phyloP scores from a whole-genome alignment of 2,113 vertebrate species.

The Oxygymnocypris stewartii region DNA sequence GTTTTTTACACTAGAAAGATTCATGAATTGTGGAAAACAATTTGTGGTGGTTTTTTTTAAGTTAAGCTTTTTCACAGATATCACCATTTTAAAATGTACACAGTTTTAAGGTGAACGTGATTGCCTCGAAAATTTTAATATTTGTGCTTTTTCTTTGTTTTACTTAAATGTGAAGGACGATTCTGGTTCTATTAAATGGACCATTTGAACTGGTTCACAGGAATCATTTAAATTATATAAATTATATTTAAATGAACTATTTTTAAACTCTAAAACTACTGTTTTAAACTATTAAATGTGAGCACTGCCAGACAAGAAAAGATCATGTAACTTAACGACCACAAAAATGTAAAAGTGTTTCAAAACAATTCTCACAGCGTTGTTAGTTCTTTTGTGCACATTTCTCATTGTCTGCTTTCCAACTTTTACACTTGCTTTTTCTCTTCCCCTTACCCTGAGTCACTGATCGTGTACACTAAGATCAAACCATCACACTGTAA shows the following conservation, averaged over 20 bases:
- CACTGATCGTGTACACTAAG: neutral
- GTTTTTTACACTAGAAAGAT: no score
- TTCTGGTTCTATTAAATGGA: neutral
- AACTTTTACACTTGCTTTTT: neutral
- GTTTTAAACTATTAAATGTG: neutral
- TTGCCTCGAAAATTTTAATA: neutral
- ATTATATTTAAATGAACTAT: no score
- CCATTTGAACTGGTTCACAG: neutral
- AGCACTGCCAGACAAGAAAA: neutral
- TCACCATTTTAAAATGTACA: no score
- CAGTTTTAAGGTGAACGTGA: no score
- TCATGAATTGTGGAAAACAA: no score
- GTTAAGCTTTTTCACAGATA: no score
- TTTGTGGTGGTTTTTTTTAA: no score
- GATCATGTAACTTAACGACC: neutral
- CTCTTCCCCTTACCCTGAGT: neutral
- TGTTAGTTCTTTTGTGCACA: neutral
- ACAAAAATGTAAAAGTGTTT: neutral
- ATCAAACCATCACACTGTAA: neutral
- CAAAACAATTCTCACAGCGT: neutral
- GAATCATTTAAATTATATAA: neutral
- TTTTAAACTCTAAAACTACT: neutral
- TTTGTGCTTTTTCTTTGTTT: neutral
- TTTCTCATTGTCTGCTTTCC: neutral
- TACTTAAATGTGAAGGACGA: neutral